Evolutionary conservation across 1,140 invertebrate genomes (phyloP), one percentile per base, ranked within the genome.

Genomic region (Pinna nobilis): DNA sequence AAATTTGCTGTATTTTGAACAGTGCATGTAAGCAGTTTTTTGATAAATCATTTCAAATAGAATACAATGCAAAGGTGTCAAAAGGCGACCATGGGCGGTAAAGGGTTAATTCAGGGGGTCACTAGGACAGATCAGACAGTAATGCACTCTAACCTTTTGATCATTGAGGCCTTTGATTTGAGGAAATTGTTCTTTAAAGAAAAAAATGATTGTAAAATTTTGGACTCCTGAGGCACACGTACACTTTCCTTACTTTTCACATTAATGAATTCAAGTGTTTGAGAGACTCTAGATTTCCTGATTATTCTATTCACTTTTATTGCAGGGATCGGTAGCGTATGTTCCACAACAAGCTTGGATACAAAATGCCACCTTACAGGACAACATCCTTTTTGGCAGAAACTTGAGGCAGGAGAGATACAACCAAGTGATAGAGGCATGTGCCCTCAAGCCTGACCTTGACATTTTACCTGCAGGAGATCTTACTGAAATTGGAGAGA

Each of bases 301-400:
- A n/a, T n/a, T n/a, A n/a, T n/a, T n/a, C n/a, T n/a, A n/a, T n/a
- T n/a, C 23, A 13, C 32, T 30, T 23, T 20, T 23, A 53, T 30
- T 66, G 11, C 28, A 88, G 86, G 87, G 86, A 47, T 72, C 79
- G 30, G 33, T 85, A 33, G 93, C 93, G 3, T 97, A 95, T 84
- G 94, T 94, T 3, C 92, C 94, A 0, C 95, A 96, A 84, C 92
- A 93, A 63, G 93, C 95, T 7, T 92, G 91, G 90, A 91, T 94
- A 44, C 85, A 92, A 60, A 94, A 93, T 85, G 89, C 89, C 0
- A 93, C 92, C 3, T 76, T 94, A 0, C 88, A 89, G 70, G 92
- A 94, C 41, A 94, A 94, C 79, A 92, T 94, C 57, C 60, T 91
- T 23, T 93, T 94, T 85, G 92, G 92, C 7, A 82, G 87, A 64